These are phyloP conservation scores for Girardinus metallicus DNA, from an alignment of 2,797 vertebrate genomes.

Conservation along the genomic window DNA sequence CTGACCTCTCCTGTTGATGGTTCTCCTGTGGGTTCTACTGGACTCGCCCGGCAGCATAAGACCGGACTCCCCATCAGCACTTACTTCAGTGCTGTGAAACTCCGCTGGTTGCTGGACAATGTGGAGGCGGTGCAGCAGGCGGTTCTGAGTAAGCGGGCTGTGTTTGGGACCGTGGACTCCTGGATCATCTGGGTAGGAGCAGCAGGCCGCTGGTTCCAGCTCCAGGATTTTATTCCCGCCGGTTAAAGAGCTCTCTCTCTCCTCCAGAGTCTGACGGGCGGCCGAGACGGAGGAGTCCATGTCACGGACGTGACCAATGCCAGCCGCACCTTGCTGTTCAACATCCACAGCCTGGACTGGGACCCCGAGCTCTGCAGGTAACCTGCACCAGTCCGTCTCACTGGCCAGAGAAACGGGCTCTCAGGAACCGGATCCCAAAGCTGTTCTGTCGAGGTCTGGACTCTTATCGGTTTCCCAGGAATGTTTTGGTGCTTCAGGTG, in stretches of 20 bases:
- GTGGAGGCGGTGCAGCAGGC: slow-evolving; percentile 85
- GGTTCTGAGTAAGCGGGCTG: slow-evolving; percentile 81
- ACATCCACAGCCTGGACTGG: slow-evolving; percentile 92
- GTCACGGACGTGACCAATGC: slow-evolving; percentile 95
- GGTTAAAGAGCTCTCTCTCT: not conserved
- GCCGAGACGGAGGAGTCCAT: slow-evolving; percentile 87
- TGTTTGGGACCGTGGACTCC: slow-evolving; percentile 95
- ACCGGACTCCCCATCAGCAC: slow-evolving; percentile 95
- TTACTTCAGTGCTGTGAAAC: slow-evolving; percentile 95
- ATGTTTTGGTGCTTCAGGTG: not conserved
- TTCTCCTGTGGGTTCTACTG: not conserved
- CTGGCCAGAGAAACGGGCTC: too few relatives aligned
- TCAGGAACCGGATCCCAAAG: too few relatives aligned
- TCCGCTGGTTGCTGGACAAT: slow-evolving; percentile 94
- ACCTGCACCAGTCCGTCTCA: not conserved
- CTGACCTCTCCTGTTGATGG: not conserved
- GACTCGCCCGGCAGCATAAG: slow-evolving; percentile 77
- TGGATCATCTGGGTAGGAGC: slow-evolving; percentile 94
- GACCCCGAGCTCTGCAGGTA: slow-evolving; percentile 93
- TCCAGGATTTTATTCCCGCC: not conserved
- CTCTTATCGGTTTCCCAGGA: not conserved
- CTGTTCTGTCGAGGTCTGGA: not conserved
- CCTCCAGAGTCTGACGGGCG: slow-evolving; percentile 89
- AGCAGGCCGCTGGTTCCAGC: not conserved
- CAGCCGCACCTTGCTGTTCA: slow-evolving; percentile 94